Base-by-base conservation (phyloP, 2,888 invertebrate genomes). In the Gibbula magus region DNA sequence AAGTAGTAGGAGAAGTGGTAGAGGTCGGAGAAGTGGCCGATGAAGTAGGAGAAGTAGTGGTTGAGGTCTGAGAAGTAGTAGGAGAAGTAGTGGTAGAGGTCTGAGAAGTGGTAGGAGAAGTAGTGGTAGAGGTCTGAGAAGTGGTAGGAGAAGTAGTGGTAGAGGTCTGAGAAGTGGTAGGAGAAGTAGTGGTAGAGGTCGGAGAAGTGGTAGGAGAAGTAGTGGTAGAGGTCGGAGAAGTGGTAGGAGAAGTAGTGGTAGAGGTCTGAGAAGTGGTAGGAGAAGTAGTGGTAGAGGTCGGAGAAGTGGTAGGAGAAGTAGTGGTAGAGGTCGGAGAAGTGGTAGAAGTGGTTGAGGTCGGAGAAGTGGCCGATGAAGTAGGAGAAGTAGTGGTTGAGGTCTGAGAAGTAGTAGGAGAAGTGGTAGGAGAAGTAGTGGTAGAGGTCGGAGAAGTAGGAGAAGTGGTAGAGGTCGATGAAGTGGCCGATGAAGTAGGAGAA, bases 291-390 rank as follows among this genome's bases (percentile, higher is more conserved):
- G 35, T 35, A 35, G 35, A 5, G 35, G 35, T 8, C 35, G 67
- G 39, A 32, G 54, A n/a, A 35, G 35, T 18, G 32, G 74, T 53
- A 32, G 56, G 20, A 66, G 51, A 18, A 54, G 75, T 16, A 22
- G 53, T 25, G 20, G 53, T 25, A 16, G n/a, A 22, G 66, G 77
- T 51, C n/a, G 70, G 22, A 80, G 54, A 0, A 76, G 73, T 56
- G 56, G 70, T 35, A 75, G 78, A 56, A 53, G 67, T 39, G 74
- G 78, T 56, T 45, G 81, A 73, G 29, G 75, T 51, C 73, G 79
- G 22, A 54, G 79, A 22, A 56, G 79, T 70, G 61, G 76, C 35
- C 53, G 70, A 29, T 61, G 76, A 53, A 39, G 76, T 54, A 39
- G 73, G 18, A 76, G 76, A n/a, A 66, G 51, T 22, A 32, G 75